Evolutionary conservation across 2,888 invertebrate species (phyloP), one percentile per base, ranked within the genome.

Genomic region (Ennomos erosarius): DNA sequence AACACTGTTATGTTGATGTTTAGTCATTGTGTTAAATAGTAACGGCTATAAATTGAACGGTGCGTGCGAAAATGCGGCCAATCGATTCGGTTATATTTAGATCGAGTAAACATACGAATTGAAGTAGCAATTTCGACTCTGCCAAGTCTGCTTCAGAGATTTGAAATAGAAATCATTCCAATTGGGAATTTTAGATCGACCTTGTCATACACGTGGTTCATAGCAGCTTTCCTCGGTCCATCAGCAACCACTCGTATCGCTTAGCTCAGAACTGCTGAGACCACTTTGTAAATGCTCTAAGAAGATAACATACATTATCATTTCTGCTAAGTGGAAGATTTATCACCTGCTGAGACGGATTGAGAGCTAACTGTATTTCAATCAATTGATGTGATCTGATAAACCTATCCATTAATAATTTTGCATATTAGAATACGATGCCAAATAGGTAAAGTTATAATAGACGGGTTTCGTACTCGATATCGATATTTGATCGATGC

Each of bases 11-110:
- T 70, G 71, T 70, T 69, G 73, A 77, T 86, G 84, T 85, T 85
- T 82, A 81, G 80, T 71, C 72, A 74, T 78, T 74, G 73, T 76
- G 82, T 81, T 79, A 84, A 84, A 84, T 82, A 84, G 84, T 80
- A 86, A 82, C 83, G 75, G 82, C 77, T 81, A 76, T 70, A 78
- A 70, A 82, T 82, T 78, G 79, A 79, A 71, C 77, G 72, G 86
- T 82, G 81, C 90, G 89, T 90, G 90, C 81, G 82, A 77, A 84
- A 90, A 90, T 88, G 90, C 88, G 88, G 85, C 82, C 85, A 85
- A 85, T 86, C 83, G 85, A 82, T 85, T 79, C 67, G 62, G 70
- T 81, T 83, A 81, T 79, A 87, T 85, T 86, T 87, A 87, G 87
- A 79, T 70, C 73, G 64, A 73, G 73, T 78, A 83, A 83, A 85